Evolutionary conservation across 2,797 vertebrate genomes (phyloP).

Genomic region (Xiphorhynchus erythropygius): DNA sequence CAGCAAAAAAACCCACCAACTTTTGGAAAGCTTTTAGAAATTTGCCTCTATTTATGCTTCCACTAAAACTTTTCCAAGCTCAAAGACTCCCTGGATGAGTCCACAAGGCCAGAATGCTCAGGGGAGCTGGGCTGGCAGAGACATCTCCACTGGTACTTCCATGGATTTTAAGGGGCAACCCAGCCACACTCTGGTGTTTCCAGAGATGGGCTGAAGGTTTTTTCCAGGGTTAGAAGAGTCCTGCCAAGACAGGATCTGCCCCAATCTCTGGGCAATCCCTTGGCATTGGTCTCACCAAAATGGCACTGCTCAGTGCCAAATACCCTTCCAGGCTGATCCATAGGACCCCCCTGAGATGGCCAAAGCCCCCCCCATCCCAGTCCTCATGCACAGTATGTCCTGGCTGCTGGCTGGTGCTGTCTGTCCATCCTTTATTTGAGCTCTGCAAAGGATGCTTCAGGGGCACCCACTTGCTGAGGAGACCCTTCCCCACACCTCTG

Average conservation of each 20-base stretch:
- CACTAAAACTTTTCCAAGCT: no score
- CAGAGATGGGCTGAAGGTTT: neutral
- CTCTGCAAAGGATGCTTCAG: neutral
- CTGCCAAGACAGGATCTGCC: neutral
- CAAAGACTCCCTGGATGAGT: neutral
- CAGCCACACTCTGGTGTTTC: fast-evolving
- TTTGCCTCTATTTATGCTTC: neutral
- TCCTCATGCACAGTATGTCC: neutral
- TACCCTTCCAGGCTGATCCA: neutral
- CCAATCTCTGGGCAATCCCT: neutral
- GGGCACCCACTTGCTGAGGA: neutral
- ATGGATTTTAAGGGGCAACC: neutral
- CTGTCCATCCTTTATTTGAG: neutral
- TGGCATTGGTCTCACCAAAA: fast-evolving
- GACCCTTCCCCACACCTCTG: neutral
- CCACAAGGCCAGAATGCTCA: fast-evolving
- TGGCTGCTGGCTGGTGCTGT: neutral
- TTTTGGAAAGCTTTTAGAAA: neutral
- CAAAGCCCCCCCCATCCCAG: neutral
- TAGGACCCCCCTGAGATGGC: no score
- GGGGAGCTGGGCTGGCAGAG: neutral
- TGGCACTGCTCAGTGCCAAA: fast-evolving
- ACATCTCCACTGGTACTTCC: neutral
- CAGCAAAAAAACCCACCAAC: no score
- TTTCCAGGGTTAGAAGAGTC: neutral